Evolutionary conservation across 2,888 invertebrate genomes (phyloP).

Genomic region (Hyppa rectilinea): DNA sequence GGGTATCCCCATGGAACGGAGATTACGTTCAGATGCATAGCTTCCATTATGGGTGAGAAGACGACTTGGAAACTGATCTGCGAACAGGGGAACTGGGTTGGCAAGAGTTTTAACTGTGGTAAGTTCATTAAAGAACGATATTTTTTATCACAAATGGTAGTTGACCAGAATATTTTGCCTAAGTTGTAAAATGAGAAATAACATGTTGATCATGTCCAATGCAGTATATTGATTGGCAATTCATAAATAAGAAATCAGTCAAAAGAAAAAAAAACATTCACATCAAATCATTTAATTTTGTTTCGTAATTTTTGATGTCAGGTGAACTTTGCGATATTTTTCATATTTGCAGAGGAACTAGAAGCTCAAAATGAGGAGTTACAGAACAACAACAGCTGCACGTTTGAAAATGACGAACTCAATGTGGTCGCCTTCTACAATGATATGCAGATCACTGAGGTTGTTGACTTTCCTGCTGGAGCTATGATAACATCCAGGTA

Average conservation of each 20-base stretch:
- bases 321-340: not conserved
- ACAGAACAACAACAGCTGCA: slow-evolving; percentile 93
- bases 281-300: too few species aligned
- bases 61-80: slow-evolving; percentile 96
- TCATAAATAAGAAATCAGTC: too few species aligned
- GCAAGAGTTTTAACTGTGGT: slow-evolving; percentile 95
- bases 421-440: slow-evolving; percentile 95
- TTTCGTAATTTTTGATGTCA: too few species aligned
- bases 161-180: too few species aligned
- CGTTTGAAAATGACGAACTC: slow-evolving; percentile 94
- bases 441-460: slow-evolving; percentile 94
- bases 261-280: too few species aligned
- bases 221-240: too few species aligned
- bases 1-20: slow-evolving; percentile 95
- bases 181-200: too few species aligned
- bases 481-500: slow-evolving; percentile 92
- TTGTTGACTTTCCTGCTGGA: slow-evolving; percentile 95
- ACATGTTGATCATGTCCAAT: too few species aligned
- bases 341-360: slow-evolving; percentile 81
- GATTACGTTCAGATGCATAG: slow-evolving; percentile 95
- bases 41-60: slow-evolving; percentile 95
- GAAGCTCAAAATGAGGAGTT: slow-evolving; percentile 87
- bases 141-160: too few species aligned
- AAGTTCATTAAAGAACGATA: slow-evolving; percentile 67
- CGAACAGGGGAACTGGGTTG: slow-evolving; percentile 96